These are phyloP conservation scores for Apamea monoglypha DNA, from an alignment of 2,888 invertebrate genomes.

Conservation along the genomic window DNA sequence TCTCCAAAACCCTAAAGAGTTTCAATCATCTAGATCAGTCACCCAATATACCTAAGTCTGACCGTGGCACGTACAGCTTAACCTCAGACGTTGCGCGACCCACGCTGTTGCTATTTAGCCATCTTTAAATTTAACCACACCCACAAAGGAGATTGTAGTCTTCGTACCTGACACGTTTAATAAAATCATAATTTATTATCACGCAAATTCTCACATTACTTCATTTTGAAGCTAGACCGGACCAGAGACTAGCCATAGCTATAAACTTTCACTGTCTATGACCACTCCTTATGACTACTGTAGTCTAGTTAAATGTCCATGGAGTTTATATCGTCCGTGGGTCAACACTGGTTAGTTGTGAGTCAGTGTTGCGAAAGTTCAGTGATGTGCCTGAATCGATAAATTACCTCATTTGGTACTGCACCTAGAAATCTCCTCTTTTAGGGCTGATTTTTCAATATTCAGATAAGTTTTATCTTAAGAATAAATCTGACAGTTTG, in stretches of 20 bases:
- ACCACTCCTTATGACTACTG: slow-evolving; percentile 23
- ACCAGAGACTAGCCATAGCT: slow-evolving; percentile 18
- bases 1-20: too few relatives aligned
- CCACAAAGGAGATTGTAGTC: slow-evolving; percentile 31
- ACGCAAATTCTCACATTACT: slow-evolving; percentile 35
- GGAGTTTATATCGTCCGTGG: slow-evolving; percentile 37
- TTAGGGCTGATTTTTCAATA: too few relatives aligned
- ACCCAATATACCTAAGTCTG: not conserved
- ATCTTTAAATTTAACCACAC: slow-evolving; percentile 20
- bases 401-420: not conserved
- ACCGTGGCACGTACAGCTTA: not conserved
- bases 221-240: slow-evolving; percentile 33
- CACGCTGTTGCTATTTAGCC: not conserved
- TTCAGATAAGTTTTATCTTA: too few relatives aligned
- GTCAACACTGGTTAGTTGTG: slow-evolving; percentile 39
- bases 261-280: slow-evolving; percentile 56
- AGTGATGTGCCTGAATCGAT: slow-evolving; percentile 49
- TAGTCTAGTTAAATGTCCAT: slow-evolving; percentile 48
- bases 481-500: too few relatives aligned
- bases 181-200: slow-evolving; percentile 42
- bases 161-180: slow-evolving; percentile 1
- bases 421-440: not conserved
- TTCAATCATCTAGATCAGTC: not conserved
- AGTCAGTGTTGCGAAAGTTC: slow-evolving; percentile 49
- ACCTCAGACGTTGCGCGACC: not conserved